Base-by-base conservation (phyloP, 2,113 vertebrate species). In the Trogon surrucura region DNA sequence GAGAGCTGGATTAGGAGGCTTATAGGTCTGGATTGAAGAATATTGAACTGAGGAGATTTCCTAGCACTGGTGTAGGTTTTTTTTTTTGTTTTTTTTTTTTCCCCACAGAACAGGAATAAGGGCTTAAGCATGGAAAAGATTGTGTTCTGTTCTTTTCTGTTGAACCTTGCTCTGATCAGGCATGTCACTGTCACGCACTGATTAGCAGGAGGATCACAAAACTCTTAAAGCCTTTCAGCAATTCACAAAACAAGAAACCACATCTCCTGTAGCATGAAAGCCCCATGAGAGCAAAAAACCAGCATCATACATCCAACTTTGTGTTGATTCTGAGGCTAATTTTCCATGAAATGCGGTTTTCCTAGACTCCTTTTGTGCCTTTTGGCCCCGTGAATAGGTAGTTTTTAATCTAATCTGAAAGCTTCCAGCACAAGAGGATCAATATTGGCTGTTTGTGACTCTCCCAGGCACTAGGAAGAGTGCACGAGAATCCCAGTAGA, bases 321-420 rank as follows among this genome's bases (percentile, higher is more conserved):
- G 38, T 87, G 87, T 92, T 82, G 86, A 87, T 95, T 85, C 78
- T 75, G 84, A 66, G 64, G 80, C 78, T 96, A 92, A 93, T 95
- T 89, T 96, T 87, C 94, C 92, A 89, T 95, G 54, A 96, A 96
- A 80, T 86, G 69, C 77, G 65, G 69, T 86, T 93, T 81, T 96
- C 86, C 70, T 85, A 80, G 26, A 71, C 48, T 93, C 61, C 34
- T 91, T 96, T 88, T 53, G 50, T 91, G 66, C 58, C 66, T 91
- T 91, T 93, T 94, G 51, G 64, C 53, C 80, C 38, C 6, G 1
- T 64, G 69, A 91, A 88, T 51, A 91, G 70, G n/a, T 54, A 80
- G 44, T 57, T 88, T 94, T 96, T 94, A 84, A 93, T 96, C 25
- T 54, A 80, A 91, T 80, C 66, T 91, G 88, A 96, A 96, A 94